phyloP scores from a whole-genome alignment of 2,888 invertebrate species.

The Norana najaformis region DNA sequence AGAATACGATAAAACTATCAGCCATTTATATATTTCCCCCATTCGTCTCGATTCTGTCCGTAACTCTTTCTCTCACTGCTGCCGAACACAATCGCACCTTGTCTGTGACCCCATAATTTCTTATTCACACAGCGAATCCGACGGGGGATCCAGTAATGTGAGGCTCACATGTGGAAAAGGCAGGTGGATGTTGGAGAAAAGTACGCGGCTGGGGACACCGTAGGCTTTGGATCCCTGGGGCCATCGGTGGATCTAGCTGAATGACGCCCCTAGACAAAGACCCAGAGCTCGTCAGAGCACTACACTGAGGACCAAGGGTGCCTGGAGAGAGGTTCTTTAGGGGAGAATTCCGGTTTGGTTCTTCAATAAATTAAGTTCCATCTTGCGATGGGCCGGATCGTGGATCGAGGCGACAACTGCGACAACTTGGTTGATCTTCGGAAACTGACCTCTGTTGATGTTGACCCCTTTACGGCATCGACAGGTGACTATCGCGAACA shows the following conservation, averaged over 20 bases:
- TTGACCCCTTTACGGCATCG: not conserved
- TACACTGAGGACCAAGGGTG: not conserved
- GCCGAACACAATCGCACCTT: not conserved
- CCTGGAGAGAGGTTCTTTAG: not conserved
- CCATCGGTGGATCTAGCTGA: not conserved
- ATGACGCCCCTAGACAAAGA: not conserved
- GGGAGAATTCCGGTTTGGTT: not conserved
- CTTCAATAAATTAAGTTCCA: not conserved
- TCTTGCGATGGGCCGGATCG: not conserved
- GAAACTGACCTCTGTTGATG: too few species aligned
- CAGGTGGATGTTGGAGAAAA: not conserved
- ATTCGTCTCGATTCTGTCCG: too few species aligned
- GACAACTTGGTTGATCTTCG: not conserved
- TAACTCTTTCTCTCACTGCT: too few species aligned
- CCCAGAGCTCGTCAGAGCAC: not conserved
- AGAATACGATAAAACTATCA: too few species aligned
- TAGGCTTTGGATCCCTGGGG: not conserved
- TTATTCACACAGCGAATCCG: not conserved
- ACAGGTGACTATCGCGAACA: not conserved
- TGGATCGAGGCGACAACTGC: not conserved
- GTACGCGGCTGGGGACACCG: not conserved
- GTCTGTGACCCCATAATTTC: not conserved
- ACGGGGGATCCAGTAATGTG: not conserved
- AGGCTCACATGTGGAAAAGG: not conserved
- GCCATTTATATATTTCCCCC: too few species aligned